Conservation (phyloP, 2,113 vertebrate genomes). For the Peromyscus californicus region DNA sequence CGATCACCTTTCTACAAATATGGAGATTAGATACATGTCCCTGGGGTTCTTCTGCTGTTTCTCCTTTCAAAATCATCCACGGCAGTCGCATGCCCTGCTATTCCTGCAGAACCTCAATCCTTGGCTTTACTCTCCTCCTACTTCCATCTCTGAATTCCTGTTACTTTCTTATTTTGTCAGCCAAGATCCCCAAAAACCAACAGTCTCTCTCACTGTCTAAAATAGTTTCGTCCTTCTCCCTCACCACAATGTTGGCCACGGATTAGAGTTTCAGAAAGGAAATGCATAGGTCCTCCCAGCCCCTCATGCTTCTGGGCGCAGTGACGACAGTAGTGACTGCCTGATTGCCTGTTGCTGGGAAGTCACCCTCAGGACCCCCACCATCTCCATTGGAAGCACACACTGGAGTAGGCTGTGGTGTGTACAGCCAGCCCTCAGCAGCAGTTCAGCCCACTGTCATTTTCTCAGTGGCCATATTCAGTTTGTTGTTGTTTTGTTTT, state of each 20-base stretch:
- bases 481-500: not conserved
- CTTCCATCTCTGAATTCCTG: not conserved
- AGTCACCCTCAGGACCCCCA: not conserved
- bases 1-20: not conserved
- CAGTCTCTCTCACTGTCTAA: not conserved
- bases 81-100: not conserved
- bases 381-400: not conserved
- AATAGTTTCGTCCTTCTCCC: not conserved
- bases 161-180: not conserved
- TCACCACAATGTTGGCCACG: not conserved
- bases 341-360: not conserved
- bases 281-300: not conserved
- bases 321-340: not conserved
- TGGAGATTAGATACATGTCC: not conserved
- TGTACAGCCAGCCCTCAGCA: not conserved
- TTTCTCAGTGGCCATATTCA: not conserved
- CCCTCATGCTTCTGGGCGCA: not conserved
- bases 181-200: not conserved
- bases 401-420: not conserved
- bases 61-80: not conserved
- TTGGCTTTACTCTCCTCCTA: not conserved
- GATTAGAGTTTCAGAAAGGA: not conserved
- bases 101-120: no score
- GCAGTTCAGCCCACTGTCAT: not conserved
- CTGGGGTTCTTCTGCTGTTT: not conserved